Evolutionary conservation across 2,113 vertebrate genomes (phyloP).

Genomic region (Microcebus jonahi): DNA sequence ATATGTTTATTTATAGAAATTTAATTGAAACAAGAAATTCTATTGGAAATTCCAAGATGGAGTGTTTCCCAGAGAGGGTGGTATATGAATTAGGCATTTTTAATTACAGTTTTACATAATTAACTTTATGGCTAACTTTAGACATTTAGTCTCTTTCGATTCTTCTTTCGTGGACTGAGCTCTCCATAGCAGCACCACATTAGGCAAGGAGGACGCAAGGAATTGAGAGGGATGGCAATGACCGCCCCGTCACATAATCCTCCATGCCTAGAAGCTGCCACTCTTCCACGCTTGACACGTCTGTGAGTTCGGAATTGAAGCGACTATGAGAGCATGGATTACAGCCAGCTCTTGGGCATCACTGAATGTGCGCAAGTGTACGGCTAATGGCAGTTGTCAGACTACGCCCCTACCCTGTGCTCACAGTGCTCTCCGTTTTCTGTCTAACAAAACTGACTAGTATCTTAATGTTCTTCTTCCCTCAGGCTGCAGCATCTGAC

Average conservation of each 20-base stretch:
- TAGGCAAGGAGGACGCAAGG: not conserved
- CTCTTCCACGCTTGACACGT: rapidly evolving
- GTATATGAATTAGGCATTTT: not conserved
- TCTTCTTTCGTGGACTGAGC: not conserved
- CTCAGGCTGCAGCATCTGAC: not conserved
- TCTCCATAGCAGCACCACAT: not conserved
- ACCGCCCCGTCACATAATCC: not conserved
- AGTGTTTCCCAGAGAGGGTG: not conserved
- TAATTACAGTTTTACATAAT: not conserved
- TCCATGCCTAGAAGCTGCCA: not conserved
- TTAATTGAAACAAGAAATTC: not conserved
- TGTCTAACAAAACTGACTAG: not conserved
- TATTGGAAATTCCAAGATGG: not conserved
- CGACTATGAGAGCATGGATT: not conserved
- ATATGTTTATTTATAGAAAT: not conserved
- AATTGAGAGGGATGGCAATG: not conserved
- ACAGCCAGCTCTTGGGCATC: rapidly evolving
- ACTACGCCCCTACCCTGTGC: rapidly evolving
- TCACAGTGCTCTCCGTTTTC: not conserved
- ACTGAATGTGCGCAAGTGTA: rapidly evolving
- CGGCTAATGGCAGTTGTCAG: not conserved
- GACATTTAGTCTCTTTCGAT: not conserved
- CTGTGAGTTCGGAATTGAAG: not conserved
- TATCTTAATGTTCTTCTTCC: not conserved
- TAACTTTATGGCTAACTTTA: not conserved